phyloP scores from a whole-genome alignment of 2,113 vertebrate species.

The Carlito syrichta region DNA sequence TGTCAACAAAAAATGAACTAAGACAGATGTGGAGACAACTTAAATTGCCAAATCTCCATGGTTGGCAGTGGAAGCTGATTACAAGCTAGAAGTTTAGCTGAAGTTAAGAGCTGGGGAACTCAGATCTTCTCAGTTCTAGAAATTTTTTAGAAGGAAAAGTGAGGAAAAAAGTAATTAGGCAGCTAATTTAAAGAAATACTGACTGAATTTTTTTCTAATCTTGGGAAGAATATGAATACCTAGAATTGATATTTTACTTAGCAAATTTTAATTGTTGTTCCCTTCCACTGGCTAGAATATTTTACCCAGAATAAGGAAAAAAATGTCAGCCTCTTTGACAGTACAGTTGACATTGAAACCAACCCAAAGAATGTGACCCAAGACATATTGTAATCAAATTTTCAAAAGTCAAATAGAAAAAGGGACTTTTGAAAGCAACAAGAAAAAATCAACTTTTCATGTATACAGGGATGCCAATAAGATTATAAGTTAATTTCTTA shows the following conservation, averaged over 20 bases:
- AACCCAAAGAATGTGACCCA: not conserved
- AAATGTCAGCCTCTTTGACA: not conserved
- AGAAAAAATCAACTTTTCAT: not conserved
- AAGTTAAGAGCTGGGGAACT: not conserved
- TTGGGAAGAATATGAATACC: fast-evolving
- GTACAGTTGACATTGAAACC: no score
- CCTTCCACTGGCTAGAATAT: not conserved
- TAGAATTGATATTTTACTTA: not conserved
- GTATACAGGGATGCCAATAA: not conserved
- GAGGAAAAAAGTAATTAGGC: no score
- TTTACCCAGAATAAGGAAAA: not conserved
- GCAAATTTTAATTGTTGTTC: not conserved
- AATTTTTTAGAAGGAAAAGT: no score
- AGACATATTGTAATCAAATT: not conserved
- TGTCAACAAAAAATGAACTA: no score
- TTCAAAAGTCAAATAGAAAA: not conserved
- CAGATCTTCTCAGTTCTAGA: not conserved
- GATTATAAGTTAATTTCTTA: not conserved
- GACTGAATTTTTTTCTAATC: not conserved
- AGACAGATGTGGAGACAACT: no score
- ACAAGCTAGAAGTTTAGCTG: not conserved
- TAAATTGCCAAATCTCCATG: no score
- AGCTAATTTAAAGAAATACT: not conserved
- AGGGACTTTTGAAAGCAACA: not conserved
- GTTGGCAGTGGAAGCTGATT: no score